phyloP scores from a whole-genome alignment of 2,888 invertebrate genomes.

The Laothoe populi region DNA sequence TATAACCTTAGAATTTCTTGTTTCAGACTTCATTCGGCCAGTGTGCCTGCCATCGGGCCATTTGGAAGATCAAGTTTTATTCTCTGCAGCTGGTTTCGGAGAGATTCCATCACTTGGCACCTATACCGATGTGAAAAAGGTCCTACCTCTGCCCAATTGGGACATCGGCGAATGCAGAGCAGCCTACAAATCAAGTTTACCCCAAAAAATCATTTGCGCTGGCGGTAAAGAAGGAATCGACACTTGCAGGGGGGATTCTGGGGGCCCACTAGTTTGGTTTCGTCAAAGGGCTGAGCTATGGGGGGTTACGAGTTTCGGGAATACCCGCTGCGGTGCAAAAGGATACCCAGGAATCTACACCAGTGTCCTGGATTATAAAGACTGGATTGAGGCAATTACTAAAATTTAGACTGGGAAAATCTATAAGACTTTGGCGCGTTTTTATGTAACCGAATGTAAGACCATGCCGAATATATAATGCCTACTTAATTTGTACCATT shows the following conservation, averaged over 20 bases:
- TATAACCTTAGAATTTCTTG: neutral
- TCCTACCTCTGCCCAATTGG: slow-evolving; percentile 49
- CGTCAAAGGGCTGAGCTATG: slow-evolving; percentile 44
- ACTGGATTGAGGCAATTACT: slow-evolving; percentile 49
- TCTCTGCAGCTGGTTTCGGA: slow-evolving; percentile 56
- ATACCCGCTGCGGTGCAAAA: slow-evolving; percentile 48
- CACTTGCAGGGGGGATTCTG: slow-evolving; percentile 60
- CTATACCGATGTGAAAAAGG: slow-evolving; percentile 51
- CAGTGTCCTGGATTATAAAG: slow-evolving; percentile 46
- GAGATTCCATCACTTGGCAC: slow-evolving; percentile 39
- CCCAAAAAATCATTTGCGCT: slow-evolving; percentile 53
- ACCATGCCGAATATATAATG: too few species aligned
- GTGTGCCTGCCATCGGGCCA: slow-evolving; percentile 51
- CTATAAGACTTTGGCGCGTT: neutral
- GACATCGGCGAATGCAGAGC: slow-evolving; percentile 39
- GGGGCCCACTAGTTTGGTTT: slow-evolving; percentile 52
- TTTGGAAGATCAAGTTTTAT: slow-evolving; percentile 35
- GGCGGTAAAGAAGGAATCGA: slow-evolving; percentile 54
- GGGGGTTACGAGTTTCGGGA: slow-evolving; percentile 55
- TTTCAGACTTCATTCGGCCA: slow-evolving; percentile 59
- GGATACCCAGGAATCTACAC: slow-evolving; percentile 58
- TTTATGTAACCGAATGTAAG: too few species aligned
- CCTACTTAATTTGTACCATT: too few species aligned
- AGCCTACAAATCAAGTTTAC: slow-evolving; percentile 41
- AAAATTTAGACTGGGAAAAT: neutral